Conservation (phyloP, 2,113 vertebrate species). For the Neodontobutis hainanensis region DNA sequence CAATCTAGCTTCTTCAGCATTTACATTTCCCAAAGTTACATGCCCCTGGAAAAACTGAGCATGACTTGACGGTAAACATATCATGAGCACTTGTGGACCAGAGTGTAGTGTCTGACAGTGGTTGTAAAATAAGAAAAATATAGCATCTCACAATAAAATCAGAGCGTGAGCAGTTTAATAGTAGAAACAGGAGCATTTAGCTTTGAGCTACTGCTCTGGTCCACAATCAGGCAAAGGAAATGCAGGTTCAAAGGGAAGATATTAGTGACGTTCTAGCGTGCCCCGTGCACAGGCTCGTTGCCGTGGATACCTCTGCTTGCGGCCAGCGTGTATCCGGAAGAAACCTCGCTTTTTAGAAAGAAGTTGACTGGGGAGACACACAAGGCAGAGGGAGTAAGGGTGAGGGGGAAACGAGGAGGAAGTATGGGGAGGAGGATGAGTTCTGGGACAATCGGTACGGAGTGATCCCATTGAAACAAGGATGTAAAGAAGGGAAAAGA, state of each 20-base stretch:
- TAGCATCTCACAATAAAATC: not conserved
- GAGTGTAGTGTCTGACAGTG: constrained; percentile 4
- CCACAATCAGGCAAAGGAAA: constrained; percentile 64
- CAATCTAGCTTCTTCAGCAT: constrained; percentile 15
- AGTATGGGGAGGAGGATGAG: constrained; percentile 16
- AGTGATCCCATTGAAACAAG: constrained; percentile 31
- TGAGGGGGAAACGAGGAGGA: constrained; percentile 55
- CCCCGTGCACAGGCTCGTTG: constrained; percentile 74
- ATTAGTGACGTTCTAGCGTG: constrained; percentile 61
- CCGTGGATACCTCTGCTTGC: constrained; percentile 95
- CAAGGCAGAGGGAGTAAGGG: constrained; percentile 88
- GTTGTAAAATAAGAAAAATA: not conserved
- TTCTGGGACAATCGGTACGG: constrained; percentile 36
- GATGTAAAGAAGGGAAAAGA: constrained; percentile 7
- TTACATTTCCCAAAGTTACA: constrained; percentile 4
- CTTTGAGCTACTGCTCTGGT: constrained; percentile 24
- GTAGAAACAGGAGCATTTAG: not conserved
- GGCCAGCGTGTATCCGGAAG: constrained; percentile 94
- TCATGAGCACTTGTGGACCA: constrained; percentile 56
- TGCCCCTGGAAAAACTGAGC: constrained; percentile 7
- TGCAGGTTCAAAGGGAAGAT: constrained; percentile 19
- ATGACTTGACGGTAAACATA: constrained; percentile 30
- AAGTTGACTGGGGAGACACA: constrained; percentile 89
- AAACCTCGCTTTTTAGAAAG: constrained; percentile 96
- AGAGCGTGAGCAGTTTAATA: not conserved